phyloP scores from a whole-genome alignment of 2,797 vertebrate genomes.

The Rhinella marina region DNA sequence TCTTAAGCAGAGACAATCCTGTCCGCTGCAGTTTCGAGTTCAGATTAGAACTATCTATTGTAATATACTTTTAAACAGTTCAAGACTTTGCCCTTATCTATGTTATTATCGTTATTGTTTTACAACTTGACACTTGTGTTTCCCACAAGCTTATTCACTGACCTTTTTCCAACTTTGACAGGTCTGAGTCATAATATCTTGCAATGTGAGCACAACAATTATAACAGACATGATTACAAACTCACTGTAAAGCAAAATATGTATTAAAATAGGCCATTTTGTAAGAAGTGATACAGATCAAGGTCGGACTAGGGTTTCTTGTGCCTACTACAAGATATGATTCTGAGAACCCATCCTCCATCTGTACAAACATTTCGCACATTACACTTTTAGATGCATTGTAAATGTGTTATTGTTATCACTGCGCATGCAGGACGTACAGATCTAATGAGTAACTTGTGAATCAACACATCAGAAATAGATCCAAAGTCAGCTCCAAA shows the following conservation, averaged over 20 bases:
- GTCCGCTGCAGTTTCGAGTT: neutral
- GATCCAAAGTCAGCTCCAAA: too few species aligned
- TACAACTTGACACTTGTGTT: neutral
- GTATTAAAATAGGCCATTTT: neutral
- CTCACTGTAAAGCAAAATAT: neutral
- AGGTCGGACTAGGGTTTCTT: neutral
- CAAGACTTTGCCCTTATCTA: neutral
- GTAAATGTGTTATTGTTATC: too few species aligned
- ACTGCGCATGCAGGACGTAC: too few species aligned
- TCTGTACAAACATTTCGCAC: neutral
- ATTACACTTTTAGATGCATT: too few species aligned
- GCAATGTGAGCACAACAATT: neutral
- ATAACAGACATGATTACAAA: neutral
- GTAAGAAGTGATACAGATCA: neutral
- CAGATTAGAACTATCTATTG: neutral
- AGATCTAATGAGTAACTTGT: too few species aligned
- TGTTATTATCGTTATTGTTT: neutral
- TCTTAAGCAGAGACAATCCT: neutral
- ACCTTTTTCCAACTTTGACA: neutral
- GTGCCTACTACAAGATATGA: neutral
- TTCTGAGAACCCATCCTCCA: neutral
- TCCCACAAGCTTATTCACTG: neutral
- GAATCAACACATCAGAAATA: too few species aligned
- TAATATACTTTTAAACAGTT: neutral
- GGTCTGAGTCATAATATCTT: constrained; percentile 1